Evolutionary conservation across 2,888 invertebrate genomes (phyloP).

Genomic region (Synergus japonicus): DNA sequence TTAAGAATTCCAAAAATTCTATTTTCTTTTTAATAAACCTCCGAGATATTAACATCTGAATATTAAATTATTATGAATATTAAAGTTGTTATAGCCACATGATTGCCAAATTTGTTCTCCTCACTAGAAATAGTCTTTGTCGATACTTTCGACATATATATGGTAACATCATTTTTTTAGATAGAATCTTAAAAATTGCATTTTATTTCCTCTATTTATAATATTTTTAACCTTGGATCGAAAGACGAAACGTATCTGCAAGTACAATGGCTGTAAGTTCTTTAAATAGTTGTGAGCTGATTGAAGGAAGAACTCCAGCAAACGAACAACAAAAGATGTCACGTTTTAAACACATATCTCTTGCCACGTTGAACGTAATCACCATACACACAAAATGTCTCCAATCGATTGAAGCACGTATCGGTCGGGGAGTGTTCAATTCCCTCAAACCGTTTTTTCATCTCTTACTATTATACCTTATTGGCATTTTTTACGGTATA

Average conservation of each 20-base stretch:
- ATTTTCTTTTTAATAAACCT: background rate
- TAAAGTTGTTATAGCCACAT: background rate
- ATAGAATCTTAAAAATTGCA: too few species aligned
- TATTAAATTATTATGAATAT: background rate
- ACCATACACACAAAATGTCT: constrained; percentile 51
- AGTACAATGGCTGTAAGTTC: background rate
- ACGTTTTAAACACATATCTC: constrained; percentile 30
- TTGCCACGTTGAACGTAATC: constrained; percentile 43
- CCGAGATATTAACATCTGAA: too few species aligned
- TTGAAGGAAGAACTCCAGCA: background rate
- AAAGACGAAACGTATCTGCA: background rate
- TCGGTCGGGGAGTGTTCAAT: constrained; percentile 47
- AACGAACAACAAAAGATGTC: constrained; percentile 21
- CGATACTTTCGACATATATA: too few species aligned
- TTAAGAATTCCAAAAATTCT: background rate
- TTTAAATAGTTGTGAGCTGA: background rate
- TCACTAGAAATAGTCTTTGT: background rate
- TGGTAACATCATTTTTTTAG: too few species aligned
- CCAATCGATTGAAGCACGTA: constrained; percentile 52
- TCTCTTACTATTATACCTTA: background rate
- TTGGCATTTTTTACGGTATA: background rate
- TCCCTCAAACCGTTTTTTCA: constrained; percentile 44
- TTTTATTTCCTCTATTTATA: too few species aligned
- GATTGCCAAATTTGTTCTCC: background rate
- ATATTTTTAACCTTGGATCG: background rate